Evolutionary conservation across 2,888 invertebrate genomes (phyloP).

Genomic region (Baronia brevicornis): DNA sequence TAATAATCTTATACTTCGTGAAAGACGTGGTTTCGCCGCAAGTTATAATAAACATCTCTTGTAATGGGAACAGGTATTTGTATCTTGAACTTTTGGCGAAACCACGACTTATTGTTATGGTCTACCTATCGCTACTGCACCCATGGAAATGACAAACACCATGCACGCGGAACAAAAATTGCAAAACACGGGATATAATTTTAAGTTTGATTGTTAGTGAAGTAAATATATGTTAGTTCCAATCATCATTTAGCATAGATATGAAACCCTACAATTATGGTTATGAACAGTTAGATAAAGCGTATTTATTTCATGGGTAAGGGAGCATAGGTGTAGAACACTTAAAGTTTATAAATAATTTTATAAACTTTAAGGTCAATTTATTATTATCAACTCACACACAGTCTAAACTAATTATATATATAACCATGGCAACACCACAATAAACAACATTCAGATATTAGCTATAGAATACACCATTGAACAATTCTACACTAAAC

Average conservation of each 20-base stretch:
- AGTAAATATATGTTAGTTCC: too few species aligned
- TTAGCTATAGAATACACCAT: slow-evolving; percentile 69
- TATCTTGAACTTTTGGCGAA: slow-evolving; percentile 20
- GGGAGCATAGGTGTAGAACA: slow-evolving; percentile 24
- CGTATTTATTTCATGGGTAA: slow-evolving; percentile 25
- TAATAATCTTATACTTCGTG: slow-evolving; percentile 14
- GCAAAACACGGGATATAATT: slow-evolving; percentile 20
- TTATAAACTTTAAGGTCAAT: slow-evolving; percentile 45
- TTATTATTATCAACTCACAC: slow-evolving; percentile 51
- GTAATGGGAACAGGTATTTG: too few species aligned
- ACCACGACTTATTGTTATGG: slow-evolving; percentile 22
- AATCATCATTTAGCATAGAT: too few species aligned
- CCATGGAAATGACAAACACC: slow-evolving; percentile 43
- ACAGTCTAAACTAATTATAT: slow-evolving; percentile 54
- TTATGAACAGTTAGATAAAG: slow-evolving; percentile 25
- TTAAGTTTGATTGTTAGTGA: too few species aligned
- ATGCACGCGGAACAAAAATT: slow-evolving; percentile 38
- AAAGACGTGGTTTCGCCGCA: slow-evolving; percentile 9
- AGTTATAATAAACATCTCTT: neutral
- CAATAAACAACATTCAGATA: slow-evolving; percentile 69
- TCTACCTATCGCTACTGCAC: slow-evolving; percentile 35
- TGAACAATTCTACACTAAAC: slow-evolving; percentile 66
- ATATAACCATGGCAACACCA: slow-evolving; percentile 64
- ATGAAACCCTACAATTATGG: too few species aligned
- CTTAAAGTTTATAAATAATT: slow-evolving; percentile 40